Evolutionary conservation across 1,140 invertebrate species (phyloP).

Genomic region (Panonychus citri): DNA sequence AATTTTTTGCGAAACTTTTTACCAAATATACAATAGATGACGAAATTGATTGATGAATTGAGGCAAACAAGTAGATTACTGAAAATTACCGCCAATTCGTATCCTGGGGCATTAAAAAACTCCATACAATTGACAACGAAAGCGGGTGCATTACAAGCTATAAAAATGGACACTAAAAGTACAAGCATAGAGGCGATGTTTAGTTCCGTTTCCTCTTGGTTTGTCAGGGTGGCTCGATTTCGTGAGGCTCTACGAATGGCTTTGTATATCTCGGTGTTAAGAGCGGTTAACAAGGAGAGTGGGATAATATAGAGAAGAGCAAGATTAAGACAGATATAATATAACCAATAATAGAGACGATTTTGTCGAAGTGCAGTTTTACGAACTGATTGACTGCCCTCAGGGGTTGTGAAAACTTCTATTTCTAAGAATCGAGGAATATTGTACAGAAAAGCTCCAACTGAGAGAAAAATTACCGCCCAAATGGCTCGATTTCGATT

Average conservation of each 20-base stretch:
- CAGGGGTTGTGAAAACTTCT: constrained; percentile 14
- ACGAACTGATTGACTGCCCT: constrained; percentile 22
- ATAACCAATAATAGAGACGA: constrained; percentile 49
- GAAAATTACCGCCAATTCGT: constrained; percentile 11
- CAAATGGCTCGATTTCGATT: constrained; percentile 64
- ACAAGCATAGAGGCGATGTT: constrained; percentile 76
- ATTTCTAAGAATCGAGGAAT: constrained; percentile 38
- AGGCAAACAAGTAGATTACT: constrained; percentile 75
- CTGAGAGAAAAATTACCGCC: constrained; percentile 55
- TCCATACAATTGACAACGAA: constrained; percentile 69
- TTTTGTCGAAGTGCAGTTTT: constrained; percentile 43
- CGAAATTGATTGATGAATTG: constrained; percentile 88
- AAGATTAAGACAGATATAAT: constrained; percentile 77
- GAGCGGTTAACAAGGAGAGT: constrained; percentile 51
- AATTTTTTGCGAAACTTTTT: constrained; percentile 55
- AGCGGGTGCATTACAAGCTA: constrained; percentile 57
- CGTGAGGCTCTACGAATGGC: constrained; percentile 40
- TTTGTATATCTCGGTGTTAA: constrained; percentile 65
- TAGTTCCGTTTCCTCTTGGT: constrained; percentile 55
- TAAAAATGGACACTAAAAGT: constrained; percentile 46
- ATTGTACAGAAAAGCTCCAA: constrained; percentile 67
- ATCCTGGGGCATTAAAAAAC: constrained; percentile 22
- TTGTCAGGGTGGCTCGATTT: constrained; percentile 49
- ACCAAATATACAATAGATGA: constrained; percentile 89
- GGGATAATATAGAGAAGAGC: constrained; percentile 76